Percentiles rank a stretch among this genome's conserved stretches.
Conservation (phyloP, 2,797 vertebrate species). For the Micromesistius poutassou region DNA sequence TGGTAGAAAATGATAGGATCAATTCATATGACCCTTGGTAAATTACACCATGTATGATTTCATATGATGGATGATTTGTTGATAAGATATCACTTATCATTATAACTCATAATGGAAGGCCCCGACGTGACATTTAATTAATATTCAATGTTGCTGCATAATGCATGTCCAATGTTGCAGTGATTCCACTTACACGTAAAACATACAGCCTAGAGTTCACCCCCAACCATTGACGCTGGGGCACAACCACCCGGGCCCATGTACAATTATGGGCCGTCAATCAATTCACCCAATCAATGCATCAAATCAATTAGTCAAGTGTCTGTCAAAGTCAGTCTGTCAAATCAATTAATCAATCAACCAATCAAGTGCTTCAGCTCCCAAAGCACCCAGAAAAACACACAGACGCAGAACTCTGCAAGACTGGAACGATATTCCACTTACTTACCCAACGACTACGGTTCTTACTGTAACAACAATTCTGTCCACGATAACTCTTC, state of each 20-base stretch:
- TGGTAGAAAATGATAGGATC: background rate
- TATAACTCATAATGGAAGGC: background rate
- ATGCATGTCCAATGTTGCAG: background rate
- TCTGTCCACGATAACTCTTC: background rate
- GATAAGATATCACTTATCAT: background rate
- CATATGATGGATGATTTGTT: background rate
- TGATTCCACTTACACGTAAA: background rate
- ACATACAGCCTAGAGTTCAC: background rate
- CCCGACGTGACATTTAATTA: background rate
- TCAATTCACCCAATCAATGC: background rate
- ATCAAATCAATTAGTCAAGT: conserved; percentile 5
- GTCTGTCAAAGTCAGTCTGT: background rate
- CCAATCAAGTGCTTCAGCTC: background rate
- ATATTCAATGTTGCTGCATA: background rate
- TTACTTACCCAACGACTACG: background rate
- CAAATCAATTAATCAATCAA: background rate
- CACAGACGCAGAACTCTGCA: background rate
- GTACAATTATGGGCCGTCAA: background rate
- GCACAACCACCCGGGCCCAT: background rate
- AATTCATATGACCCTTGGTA: background rate
- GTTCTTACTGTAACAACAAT: background rate
- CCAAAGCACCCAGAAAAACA: background rate
- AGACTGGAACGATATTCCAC: background rate
- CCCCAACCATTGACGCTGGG: background rate
- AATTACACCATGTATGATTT: background rate